Conservation (phyloP, 1,140 invertebrate genomes). For the Listronotus bonariensis region DNA sequence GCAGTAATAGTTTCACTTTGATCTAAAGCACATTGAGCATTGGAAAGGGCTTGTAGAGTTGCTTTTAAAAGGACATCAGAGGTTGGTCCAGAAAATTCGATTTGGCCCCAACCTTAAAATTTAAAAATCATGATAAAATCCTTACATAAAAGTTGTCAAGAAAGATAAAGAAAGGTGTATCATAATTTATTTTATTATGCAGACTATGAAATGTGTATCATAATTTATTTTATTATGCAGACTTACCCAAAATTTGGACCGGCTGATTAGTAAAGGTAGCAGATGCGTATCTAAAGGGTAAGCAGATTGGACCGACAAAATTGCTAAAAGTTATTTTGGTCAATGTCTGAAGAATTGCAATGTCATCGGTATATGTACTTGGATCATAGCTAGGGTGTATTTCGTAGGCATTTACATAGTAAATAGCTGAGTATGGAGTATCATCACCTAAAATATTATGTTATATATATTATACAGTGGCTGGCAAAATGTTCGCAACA, state of each 20-base stretch:
- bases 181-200: too few relatives aligned
- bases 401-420: slow-evolving; percentile 43
- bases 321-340: slow-evolving; percentile 59
- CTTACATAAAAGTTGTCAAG: too few relatives aligned
- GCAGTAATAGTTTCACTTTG: slow-evolving; percentile 19
- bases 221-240: too few relatives aligned
- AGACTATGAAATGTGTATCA: too few relatives aligned
- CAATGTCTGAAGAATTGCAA: slow-evolving; percentile 63
- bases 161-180: too few relatives aligned
- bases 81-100: slow-evolving; percentile 60
- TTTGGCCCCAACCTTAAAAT: slow-evolving; percentile 67
- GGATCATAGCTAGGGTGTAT: slow-evolving; percentile 56
- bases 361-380: slow-evolving; percentile 63
- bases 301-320: slow-evolving; percentile 66
- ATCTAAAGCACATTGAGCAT: slow-evolving; percentile 56
- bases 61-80: slow-evolving; percentile 65
- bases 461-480: too few relatives aligned
- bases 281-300: slow-evolving; percentile 63
- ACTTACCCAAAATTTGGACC: slow-evolving; percentile 62
- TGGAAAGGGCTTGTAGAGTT: slow-evolving; percentile 61
- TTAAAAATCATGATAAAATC: too few relatives aligned
- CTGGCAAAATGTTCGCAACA: too few relatives aligned
- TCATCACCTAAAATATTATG: slow-evolving; percentile 51
- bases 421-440: slow-evolving; percentile 50
- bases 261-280: slow-evolving; percentile 56